Evolutionary conservation across 2,888 invertebrate genomes (phyloP).

Genomic region (Oxystoma pomonae): DNA sequence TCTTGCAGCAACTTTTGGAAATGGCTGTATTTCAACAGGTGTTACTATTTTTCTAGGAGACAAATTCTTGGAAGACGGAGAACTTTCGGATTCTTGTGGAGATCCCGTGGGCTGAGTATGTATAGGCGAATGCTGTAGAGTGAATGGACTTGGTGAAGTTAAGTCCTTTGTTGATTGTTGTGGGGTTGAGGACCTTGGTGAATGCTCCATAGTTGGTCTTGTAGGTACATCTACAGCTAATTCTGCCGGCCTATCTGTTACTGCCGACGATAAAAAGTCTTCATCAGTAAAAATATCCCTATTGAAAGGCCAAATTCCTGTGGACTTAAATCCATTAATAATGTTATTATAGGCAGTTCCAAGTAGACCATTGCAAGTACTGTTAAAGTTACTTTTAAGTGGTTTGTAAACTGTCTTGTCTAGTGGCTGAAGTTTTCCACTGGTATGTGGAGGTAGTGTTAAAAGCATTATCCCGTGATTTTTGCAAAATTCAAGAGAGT

Average conservation of each 20-base stretch:
- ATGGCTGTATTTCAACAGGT: slow-evolving; percentile 8
- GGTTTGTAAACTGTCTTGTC: slow-evolving; percentile 21
- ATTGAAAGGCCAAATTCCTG: slow-evolving; percentile 18
- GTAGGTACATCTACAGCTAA: no score
- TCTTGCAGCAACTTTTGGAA: slow-evolving; percentile 9
- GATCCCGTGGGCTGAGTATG: no score
- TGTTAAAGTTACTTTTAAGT: slow-evolving; percentile 16
- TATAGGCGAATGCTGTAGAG: slow-evolving; percentile 4
- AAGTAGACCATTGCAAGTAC: slow-evolving; percentile 13
- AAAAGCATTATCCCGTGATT: slow-evolving; percentile 14
- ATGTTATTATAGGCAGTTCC: slow-evolving; percentile 17
- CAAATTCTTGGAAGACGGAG: no score
- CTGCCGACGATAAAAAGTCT: slow-evolving; percentile 16
- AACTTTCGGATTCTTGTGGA: no score
- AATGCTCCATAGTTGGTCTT: background rate
- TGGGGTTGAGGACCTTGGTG: slow-evolving; percentile 9
- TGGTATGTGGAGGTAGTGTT: slow-evolving; percentile 19
- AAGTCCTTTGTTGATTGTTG: no score
- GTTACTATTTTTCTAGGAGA: background rate
- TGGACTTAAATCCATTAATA: slow-evolving; percentile 16
- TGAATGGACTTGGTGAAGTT: no score
- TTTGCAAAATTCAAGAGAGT: slow-evolving; percentile 13
- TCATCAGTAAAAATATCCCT: slow-evolving; percentile 13
- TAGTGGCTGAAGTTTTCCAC: slow-evolving; percentile 20
- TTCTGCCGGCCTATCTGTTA: slow-evolving; percentile 12